Evolutionary conservation across 2,888 invertebrate genomes (phyloP), one percentile per base, ranked within the genome.

Genomic region (Gortyna flavago): DNA sequence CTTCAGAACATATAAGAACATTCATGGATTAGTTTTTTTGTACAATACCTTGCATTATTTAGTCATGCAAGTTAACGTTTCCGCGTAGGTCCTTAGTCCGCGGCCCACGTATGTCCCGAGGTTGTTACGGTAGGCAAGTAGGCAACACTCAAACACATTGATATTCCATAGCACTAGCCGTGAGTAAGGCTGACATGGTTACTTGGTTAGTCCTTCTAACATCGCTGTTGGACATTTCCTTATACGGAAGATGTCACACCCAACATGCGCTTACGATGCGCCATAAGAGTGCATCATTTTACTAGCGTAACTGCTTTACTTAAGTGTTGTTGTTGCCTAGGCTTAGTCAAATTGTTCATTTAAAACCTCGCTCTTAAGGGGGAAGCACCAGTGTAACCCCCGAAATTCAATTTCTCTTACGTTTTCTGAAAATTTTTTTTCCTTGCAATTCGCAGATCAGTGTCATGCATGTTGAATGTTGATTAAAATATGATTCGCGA

Each of bases 51-150:
- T 84, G 86, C 85, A 80, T 79, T 88, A 87, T 89, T 92, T 93
- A 91, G 92, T 91, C 89, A 92, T 92, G 92, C 91, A 89, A 84
- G 87, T 80, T 80, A 85, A 84, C 89, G 88, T 94, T 95, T 95
- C 95, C 96, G 95, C 93, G 93, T 95, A 94, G 93, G 92, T 93
- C 92, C 93, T 96, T 95, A 94, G 94, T 90, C 93, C 87, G 86
- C 96, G 86, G 77, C 95, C 96, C 96, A 96, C 96, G 96, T 96
- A 89, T 90, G 79, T 90, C 90, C 92, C 94, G 94, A 95, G 95
- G 95, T 90, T 95, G 91, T 88, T 90, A 87, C 88, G 84, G 84
- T 89, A 73, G 78, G 79, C 77, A 91, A 89, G 92, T 92, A 93
- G 91, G 88, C 88, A 91, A 84, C 87, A 84, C 76, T 85, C 89